Base-by-base conservation (phyloP, 2,113 vertebrate species). In the Onychostoma macrolepis region DNA sequence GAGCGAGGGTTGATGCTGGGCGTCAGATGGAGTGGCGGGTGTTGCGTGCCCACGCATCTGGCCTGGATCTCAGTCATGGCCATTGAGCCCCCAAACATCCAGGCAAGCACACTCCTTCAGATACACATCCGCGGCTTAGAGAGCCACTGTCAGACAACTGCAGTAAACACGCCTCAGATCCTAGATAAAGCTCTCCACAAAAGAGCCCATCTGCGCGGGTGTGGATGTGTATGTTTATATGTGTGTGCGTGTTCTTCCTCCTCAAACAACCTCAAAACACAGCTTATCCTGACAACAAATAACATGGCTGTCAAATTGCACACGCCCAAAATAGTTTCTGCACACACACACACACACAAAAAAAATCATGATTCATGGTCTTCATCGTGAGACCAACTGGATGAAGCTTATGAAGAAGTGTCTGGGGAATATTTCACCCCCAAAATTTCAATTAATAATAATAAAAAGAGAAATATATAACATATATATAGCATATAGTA, bases 141-240 rank as follows among this genome's bases (percentile, higher is more conserved):
- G 82, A 87, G 65, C 80, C 33, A 75, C 84, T 88, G 84, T 88
- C 80, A 86, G 89, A 85, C 86, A 85, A 85, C 87, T 74, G 79
- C 76, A 77, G 79, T 58, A 77, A 80, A 72, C 85, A 90, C 30
- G 85, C 80, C 36, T 84, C 84, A 82, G 89, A 88, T 88, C 84
- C 77, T 36, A 69, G 85, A 58, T 88, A 88, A 90, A 88, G 83
- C 80, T 43, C 28, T 84, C 33, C 82, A 87, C 78, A 89, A 83
- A 89, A 83, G 80, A 87, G 69, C 45, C 30, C 26, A 63, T 86
- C 50, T 85, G 76, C 26, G 41, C 65, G 63, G 15, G 76, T 65
- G 67, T 80, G 85, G 41, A 53, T 74, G 85, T 84, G 74, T 50
- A 75, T 84, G 72, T 82, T 26, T 85, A 78, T 82, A 24, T 76